phyloP scores from a whole-genome alignment of 2,113 vertebrate genomes.

The Carettochelys insculpta region DNA sequence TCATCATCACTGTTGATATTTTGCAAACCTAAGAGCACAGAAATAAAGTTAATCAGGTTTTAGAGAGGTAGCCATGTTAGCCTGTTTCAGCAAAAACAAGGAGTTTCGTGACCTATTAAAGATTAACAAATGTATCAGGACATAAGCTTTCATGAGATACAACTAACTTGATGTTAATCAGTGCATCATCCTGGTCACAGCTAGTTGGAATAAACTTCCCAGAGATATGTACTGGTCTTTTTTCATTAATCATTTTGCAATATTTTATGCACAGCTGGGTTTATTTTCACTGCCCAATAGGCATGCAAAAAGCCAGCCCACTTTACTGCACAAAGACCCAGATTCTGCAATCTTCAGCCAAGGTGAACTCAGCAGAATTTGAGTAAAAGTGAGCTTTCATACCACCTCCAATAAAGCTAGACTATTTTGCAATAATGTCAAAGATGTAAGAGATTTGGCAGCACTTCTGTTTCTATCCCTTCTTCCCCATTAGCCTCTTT shows the following conservation, averaged over 20 bases:
- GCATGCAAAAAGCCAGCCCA: not conserved
- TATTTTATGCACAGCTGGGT: too few relatives aligned
- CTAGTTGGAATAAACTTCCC: not conserved
- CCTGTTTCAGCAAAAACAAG: too few relatives aligned
- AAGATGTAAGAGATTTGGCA: not conserved
- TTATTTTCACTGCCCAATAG: not conserved
- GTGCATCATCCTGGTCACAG: not conserved
- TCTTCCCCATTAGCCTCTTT: not conserved
- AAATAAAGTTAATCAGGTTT: too few relatives aligned
- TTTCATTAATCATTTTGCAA: too few relatives aligned
- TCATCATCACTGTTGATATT: not conserved
- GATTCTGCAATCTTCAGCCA: not conserved
- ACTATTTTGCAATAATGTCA: not conserved
- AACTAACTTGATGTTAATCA: rapidly evolving
- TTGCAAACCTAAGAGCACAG: not conserved
- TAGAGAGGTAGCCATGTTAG: too few relatives aligned
- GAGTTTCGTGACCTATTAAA: too few relatives aligned
- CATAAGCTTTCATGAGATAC: too few relatives aligned
- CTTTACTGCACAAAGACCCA: not conserved
- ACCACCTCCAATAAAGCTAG: not conserved
- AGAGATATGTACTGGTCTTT: too few relatives aligned
- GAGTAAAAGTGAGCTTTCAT: not conserved
- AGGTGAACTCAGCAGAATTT: not conserved
- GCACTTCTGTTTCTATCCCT: not conserved
- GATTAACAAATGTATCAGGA: too few relatives aligned